Evolutionary conservation across 2,888 invertebrate species (phyloP), one percentile per base, ranked within the genome.

Genomic region (Notodonta dromedarius): DNA sequence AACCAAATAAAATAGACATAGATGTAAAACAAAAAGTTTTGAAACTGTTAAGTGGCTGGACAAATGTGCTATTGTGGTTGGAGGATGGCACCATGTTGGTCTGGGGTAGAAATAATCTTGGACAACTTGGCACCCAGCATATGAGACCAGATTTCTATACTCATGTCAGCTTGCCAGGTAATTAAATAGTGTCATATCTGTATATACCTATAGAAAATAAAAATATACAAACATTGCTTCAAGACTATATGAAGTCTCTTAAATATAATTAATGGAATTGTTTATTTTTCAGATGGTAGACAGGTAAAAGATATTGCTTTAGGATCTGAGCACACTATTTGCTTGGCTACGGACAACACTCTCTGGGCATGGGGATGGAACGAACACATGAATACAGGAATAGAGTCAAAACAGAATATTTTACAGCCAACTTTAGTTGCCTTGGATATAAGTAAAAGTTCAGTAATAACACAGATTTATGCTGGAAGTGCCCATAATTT

Each of bases 341-440:
- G 96, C 66, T 86, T 97, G 67, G 94, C 95, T 74, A 94, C 93
- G 66, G 94, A 95, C 62, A 95, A 96, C 44, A 93, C 94, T 57
- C 83, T 97, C 7, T 96, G 95, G 80, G 95, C 96, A 24, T 98
- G 98, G 97, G 98, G 98, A 0, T 98, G 98, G 98, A 98, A 98
- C 87, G 98, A 98, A 80, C 98, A 98, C 89, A 97, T 96, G 50
- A 97, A 96, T 83, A 97, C 97, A 77, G 98, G 97, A 59, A 96
- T 81, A 48, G 69, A 69, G 53, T 74, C 95, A 40, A 73, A 73
- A n/a, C 66, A 73, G n/a, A 72, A 76, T 59, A 84, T 93, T 16
- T 79, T 78, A 63, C 64, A 66, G 54, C 93, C 93, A 24, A 88
- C 87, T 16, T 66, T 82, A 71, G 85, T 93, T 48, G 79, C 82